Conservation (phyloP, 2,888 invertebrate genomes). For the Coronaproctus castanopsis region DNA sequence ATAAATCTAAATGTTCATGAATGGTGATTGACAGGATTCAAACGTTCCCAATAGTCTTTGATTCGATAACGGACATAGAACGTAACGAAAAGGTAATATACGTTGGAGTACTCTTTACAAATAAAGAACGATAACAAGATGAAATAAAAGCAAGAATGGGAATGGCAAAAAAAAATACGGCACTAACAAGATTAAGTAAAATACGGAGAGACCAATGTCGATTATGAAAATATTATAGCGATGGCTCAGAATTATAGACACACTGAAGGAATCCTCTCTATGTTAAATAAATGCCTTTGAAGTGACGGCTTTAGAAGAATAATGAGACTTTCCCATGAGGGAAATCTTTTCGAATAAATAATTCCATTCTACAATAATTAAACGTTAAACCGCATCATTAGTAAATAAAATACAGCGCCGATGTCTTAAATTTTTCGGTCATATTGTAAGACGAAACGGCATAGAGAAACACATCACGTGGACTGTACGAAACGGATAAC, state of each 20-base stretch:
- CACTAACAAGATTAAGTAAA: neutral
- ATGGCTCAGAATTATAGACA: neutral
- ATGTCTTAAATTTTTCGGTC: neutral
- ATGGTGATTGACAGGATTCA: neutral
- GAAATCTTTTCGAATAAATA: neutral
- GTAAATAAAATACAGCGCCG: neutral
- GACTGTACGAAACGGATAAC: too few relatives aligned
- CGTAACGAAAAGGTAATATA: neutral
- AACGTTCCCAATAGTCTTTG: neutral
- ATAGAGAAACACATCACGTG: neutral
- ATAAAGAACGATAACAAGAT: neutral
- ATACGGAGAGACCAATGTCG: neutral
- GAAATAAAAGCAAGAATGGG: neutral
- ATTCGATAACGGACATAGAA: neutral
- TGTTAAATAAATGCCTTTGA: neutral
- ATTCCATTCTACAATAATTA: neutral
- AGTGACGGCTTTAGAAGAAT: neutral
- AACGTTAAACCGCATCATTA: neutral
- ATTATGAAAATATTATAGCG: neutral
- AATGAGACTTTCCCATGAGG: neutral
- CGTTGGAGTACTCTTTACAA: neutral
- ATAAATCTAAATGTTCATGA: neutral
- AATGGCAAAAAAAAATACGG: neutral
- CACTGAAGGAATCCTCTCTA: neutral
- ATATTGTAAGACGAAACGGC: neutral